Percentiles rank a stretch among this genome's conserved stretches.
Evolutionary conservation across 2,888 invertebrate species (phyloP).

Genomic region (Drosophila barbarae): DNA sequence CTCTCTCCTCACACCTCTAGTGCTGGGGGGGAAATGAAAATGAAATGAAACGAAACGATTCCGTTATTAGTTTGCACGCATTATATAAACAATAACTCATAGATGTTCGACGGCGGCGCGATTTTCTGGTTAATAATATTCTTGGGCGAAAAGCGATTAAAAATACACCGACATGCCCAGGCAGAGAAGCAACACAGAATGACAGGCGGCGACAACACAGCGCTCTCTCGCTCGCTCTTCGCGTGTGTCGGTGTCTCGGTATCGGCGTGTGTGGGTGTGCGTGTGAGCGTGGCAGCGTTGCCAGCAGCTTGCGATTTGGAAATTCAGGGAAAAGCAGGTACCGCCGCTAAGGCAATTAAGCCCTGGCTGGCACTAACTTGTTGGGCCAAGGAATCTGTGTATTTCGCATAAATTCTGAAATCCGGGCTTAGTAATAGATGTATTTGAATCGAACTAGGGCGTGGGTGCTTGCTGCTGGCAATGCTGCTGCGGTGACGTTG

Average conservation of each 20-base stretch:
- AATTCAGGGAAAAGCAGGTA: constrained; percentile 31
- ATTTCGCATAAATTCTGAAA: not conserved
- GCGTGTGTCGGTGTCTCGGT: constrained; percentile 9
- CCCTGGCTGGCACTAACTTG: not conserved
- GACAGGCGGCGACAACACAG: constrained; percentile 33
- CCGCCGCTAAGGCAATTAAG: constrained; percentile 25
- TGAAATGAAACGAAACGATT: constrained; percentile 19
- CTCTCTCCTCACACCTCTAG: constrained; percentile 14
- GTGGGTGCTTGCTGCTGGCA: constrained; percentile 58
- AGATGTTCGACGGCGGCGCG: constrained; percentile 45
- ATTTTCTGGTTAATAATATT: constrained; percentile 27
- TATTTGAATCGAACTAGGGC: constrained; percentile 34
- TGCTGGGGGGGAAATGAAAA: constrained; percentile 29
- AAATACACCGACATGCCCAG: constrained; percentile 68
- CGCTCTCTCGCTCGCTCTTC: constrained; percentile 13
- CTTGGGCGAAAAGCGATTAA: constrained; percentile 55
- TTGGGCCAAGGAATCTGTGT: not conserved
- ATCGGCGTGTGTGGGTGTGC: constrained; percentile 27
- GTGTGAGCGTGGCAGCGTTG: constrained; percentile 50
- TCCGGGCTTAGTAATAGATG: not conserved
- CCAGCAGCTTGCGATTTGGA: constrained; percentile 44
- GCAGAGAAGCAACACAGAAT: constrained; percentile 52
- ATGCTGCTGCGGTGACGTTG: constrained; percentile 61
- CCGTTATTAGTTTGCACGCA: constrained; percentile 32
- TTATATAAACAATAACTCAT: constrained; percentile 66